Evolutionary conservation across 1,140 invertebrate genomes (phyloP), one percentile per base, ranked within the genome.

Genomic region (Pseudomyrmex flavicornis): DNA sequence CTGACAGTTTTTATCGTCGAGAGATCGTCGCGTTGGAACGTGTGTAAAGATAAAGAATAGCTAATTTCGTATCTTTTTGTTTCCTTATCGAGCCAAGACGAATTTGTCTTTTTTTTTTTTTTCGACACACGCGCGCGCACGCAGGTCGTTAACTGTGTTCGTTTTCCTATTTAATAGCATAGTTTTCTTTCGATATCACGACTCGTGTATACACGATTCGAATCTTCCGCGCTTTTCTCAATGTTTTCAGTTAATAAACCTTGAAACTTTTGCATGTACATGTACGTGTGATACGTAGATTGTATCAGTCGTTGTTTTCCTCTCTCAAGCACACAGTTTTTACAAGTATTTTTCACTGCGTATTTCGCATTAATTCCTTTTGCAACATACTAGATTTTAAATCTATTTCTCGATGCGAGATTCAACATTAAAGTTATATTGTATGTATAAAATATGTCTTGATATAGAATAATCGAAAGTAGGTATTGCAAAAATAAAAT

Each of bases 41-140:
- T n/a, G 58, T 46, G 59, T 26, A n/a, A 73, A 56, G 7, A 44
- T 12, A 35, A 7, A 35, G 17, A 56, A 76, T 75, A 50, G 20
- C 13, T 44, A 75, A 63, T 74, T 62, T 44, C 15, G 17, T 54
- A 52, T 3, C 35, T 70, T 59, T 59, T 59, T 59, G 10, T 56
- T 61, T 54, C 56, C 44, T 72, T 15, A 20, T 61, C 70, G 10
- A 20, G 13, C 15, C 76, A 35, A 59, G 35, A 9, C 12, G n/a
- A 75, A 74, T 46, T 74, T 48, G 22, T 73, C 44, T 52, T 48
- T 15, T 12, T n/a, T 20, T 12, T 12, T 22, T n/a, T 20, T 12
- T 12, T 22, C 75, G 26, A 72, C 63, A 54, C 63, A 7, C 35
- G 7, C 35, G 2, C 35, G 2, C 35, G 2, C 35, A 5, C 5